These are phyloP conservation scores for Cylas formicarius DNA, from an alignment of 1,140 invertebrate genomes.

Conservation along the genomic window DNA sequence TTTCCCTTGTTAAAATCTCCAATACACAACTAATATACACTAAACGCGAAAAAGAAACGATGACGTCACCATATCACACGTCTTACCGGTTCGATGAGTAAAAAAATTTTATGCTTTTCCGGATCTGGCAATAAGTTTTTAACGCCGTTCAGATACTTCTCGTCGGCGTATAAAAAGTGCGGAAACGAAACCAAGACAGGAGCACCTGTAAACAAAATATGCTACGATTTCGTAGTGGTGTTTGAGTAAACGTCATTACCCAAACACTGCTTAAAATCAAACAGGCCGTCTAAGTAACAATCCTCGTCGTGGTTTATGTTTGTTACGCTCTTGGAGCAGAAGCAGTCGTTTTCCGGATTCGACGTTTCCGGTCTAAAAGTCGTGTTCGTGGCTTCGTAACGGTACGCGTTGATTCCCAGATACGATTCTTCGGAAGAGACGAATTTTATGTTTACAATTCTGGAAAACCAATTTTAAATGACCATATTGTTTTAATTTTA, in stretches of 20 bases:
- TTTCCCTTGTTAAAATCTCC: no score
- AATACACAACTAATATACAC: no score
- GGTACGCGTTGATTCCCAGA: constrained; percentile 24
- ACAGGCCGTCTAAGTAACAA: constrained; percentile 30
- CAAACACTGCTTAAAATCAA: constrained; percentile 30
- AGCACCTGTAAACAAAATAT: constrained; percentile 22
- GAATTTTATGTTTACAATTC: constrained; percentile 21
- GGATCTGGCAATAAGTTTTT: constrained; percentile 19
- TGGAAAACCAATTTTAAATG: no score
- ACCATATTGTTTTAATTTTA: constrained; percentile 1
- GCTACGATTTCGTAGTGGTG: constrained; percentile 11
- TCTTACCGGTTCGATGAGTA: constrained; percentile 32
- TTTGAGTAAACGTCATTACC: constrained; percentile 21
- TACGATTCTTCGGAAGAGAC: constrained; percentile 14
- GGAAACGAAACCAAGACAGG: constrained; percentile 31
- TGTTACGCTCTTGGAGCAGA: constrained; percentile 25
- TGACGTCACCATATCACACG: not conserved
- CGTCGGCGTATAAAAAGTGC: constrained; percentile 32
- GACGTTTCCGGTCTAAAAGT: constrained; percentile 14
- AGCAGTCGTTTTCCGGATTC: constrained; percentile 27
- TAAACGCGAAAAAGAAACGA: no score
- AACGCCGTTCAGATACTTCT: constrained; percentile 20
- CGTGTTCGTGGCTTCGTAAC: constrained; percentile 17
- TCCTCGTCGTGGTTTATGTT: constrained; percentile 17
- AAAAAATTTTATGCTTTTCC: constrained; percentile 24